These are phyloP conservation scores for Palythoa caribaeorum DNA, from an alignment of 92 coral and sea anemone genomes.

Conservation along the genomic window DNA sequence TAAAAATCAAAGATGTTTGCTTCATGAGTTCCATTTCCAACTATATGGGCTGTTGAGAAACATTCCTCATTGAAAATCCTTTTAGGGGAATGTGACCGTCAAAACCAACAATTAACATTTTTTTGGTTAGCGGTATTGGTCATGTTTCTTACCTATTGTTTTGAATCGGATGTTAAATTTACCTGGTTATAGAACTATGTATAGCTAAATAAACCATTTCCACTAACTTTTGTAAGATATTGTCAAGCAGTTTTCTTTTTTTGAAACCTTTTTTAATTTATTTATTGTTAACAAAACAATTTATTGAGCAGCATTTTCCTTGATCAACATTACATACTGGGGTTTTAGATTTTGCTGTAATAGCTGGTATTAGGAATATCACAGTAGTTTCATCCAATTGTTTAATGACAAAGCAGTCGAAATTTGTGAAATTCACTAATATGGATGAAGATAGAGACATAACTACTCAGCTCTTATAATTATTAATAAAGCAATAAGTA, in stretches of 20 bases:
- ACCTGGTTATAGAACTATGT: conserved; percentile 33
- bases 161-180: conserved; percentile 18
- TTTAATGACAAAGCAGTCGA: not conserved
- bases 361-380: not conserved
- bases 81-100: not conserved
- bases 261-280: not conserved
- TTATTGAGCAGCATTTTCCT: not conserved
- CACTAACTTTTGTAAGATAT: not conserved
- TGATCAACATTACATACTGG: not conserved
- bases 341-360: not conserved
- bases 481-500: not conserved
- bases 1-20: not conserved
- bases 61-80: not conserved
- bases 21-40: not conserved
- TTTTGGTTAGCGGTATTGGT: conserved; percentile 31
- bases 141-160: conserved; percentile 11
- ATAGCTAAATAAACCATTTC: conserved; percentile 35
- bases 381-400: not conserved
- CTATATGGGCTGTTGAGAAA: conserved; percentile 19
- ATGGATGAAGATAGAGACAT: not conserved
- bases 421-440: not conserved
- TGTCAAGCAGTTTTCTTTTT: not conserved
- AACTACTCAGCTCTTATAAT: not conserved
- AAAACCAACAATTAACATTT: not conserved
- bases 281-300: not conserved